Conservation (phyloP, 2,113 vertebrate genomes). For the Crypturellus undulatus region DNA sequence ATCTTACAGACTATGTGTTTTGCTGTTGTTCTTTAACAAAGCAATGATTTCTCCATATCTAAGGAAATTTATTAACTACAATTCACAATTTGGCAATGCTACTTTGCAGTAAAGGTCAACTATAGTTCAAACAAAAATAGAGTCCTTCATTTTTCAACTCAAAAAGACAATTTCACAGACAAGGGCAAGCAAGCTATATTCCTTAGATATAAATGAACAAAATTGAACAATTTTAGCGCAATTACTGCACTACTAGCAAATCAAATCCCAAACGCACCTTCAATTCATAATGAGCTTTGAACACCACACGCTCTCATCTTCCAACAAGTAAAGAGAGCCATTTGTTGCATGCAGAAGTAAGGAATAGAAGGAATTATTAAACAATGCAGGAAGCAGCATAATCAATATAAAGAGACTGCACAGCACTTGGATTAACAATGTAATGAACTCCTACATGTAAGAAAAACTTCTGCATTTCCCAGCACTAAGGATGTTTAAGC, state of each 20-base stretch:
- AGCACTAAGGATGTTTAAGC: neutral
- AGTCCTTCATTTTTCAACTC: neutral
- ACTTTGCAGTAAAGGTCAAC: neutral
- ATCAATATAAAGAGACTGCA: constrained; percentile 44
- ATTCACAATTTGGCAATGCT: neutral
- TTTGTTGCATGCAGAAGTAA: constrained; percentile 71
- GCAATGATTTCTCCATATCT: neutral
- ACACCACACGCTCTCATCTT: constrained; percentile 69
- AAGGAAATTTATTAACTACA: neutral
- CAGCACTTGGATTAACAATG: neutral
- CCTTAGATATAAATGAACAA: neutral
- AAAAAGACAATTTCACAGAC: neutral
- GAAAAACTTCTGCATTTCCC: neutral
- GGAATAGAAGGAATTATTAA: constrained; percentile 67
- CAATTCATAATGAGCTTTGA: constrained; percentile 70
- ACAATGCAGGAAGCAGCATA: constrained; percentile 34
- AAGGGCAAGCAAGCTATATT: neutral
- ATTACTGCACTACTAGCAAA: constrained; percentile 34
- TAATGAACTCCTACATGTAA: neutral
- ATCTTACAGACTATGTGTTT: neutral
- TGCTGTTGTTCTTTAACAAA: constrained; percentile 2
- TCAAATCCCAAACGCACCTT: constrained; percentile 69
- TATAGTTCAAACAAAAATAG: neutral
- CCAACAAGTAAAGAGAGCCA: constrained; percentile 65
- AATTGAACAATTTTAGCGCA: neutral